Evolutionary conservation across 2,888 invertebrate genomes (phyloP).

Genomic region (Bruchidius siliquastri): DNA sequence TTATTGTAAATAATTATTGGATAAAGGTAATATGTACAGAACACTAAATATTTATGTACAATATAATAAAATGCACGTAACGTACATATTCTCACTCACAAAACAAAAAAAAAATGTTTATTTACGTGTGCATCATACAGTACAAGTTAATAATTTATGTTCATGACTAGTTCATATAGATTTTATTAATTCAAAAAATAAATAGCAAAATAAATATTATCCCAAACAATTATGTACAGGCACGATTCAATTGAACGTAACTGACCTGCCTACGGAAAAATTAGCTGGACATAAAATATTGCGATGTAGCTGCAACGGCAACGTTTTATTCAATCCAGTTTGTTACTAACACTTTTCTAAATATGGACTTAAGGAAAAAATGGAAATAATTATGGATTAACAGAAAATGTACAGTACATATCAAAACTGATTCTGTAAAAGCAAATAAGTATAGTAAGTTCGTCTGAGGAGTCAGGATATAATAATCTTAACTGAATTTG

Average conservation of each 20-base stretch:
- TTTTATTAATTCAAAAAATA: constrained; percentile 19
- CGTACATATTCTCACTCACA: constrained; percentile 36
- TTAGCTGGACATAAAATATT: neutral
- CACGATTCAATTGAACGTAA: constrained; percentile 10
- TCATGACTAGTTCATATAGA: constrained; percentile 46
- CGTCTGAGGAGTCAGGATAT: too few relatives aligned
- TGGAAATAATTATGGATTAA: too few relatives aligned
- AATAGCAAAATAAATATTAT: constrained; percentile 4
- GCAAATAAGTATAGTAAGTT: too few relatives aligned
- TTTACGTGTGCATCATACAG: neutral
- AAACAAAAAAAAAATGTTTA: constrained; percentile 19
- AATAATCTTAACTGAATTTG: too few relatives aligned
- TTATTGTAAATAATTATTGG: constrained; percentile 46
- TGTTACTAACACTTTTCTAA: too few relatives aligned
- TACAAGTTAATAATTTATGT: constrained; percentile 35
- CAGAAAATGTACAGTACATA: too few relatives aligned
- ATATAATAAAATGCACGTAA: constrained; percentile 45
- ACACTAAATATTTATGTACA: constrained; percentile 42
- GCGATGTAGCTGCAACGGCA: neutral
- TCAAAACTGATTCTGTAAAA: too few relatives aligned
- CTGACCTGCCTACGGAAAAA: neutral
- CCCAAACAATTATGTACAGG: neutral
- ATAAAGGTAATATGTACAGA: constrained; percentile 48
- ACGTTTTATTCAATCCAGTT: neutral
- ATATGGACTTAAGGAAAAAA: too few relatives aligned